These are phyloP conservation scores for Uloborus plumipes DNA, from an alignment of 2,888 invertebrate genomes.

Conservation along the genomic window DNA sequence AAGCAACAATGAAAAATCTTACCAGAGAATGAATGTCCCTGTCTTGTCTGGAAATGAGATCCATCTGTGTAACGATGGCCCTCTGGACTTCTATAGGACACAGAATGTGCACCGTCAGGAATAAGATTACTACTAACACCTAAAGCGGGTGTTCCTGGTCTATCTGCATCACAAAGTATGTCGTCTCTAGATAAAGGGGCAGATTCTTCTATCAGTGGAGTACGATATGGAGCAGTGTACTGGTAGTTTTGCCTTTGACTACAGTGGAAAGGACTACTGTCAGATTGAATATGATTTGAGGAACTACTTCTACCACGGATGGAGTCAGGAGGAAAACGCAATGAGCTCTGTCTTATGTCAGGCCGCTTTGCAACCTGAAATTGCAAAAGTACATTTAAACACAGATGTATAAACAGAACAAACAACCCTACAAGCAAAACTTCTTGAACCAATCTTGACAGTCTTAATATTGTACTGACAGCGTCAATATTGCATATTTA, in stretches of 20 bases:
- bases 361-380: slow-evolving; percentile 50
- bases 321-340: neutral
- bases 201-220: slow-evolving; percentile 25
- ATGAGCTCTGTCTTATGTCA: slow-evolving; percentile 24
- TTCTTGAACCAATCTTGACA: too few species aligned
- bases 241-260: slow-evolving; percentile 29
- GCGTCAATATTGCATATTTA: too few species aligned
- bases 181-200: slow-evolving; percentile 2
- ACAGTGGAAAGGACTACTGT: slow-evolving; percentile 10
- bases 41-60: slow-evolving; percentile 6
- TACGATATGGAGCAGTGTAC: slow-evolving; percentile 29
- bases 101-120: slow-evolving; percentile 7
- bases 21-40: slow-evolving; percentile 22
- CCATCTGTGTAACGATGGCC: slow-evolving; percentile 9
- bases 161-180: slow-evolving; percentile 26
- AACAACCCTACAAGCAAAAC: too few species aligned
- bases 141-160: slow-evolving; percentile 48
- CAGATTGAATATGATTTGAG: slow-evolving; percentile 15
- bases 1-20: neutral
- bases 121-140: slow-evolving; percentile 1
- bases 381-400: too few species aligned
- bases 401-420: neutral
- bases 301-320: slow-evolving; percentile 29
- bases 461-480: too few species aligned
- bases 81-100: slow-evolving; percentile 17